A percentile compares a stretch with the other conserved stretches of the same genome.
phyloP scores from a whole-genome alignment of 2,113 vertebrate genomes.

The Rana temporaria region DNA sequence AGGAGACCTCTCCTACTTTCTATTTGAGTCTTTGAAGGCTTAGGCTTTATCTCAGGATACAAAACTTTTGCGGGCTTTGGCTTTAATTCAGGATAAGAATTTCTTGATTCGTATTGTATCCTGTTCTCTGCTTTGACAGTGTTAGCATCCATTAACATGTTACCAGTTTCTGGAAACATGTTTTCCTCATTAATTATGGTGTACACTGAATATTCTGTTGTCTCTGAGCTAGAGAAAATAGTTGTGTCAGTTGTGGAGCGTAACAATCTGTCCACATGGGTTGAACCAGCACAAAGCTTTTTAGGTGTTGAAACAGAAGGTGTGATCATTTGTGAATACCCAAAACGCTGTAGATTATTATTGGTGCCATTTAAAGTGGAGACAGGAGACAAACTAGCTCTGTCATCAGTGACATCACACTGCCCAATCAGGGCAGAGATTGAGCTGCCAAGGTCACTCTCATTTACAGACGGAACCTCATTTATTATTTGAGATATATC shows the following conservation, averaged over 20 bases:
- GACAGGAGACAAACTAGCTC: conserved; percentile 57
- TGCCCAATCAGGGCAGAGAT: conserved; percentile 88
- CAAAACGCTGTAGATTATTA: conserved; percentile 51
- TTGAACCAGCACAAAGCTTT: conserved; percentile 47
- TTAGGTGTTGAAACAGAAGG: conserved; percentile 53
- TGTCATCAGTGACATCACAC: conserved; percentile 74
- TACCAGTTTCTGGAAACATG: conserved; percentile 68
- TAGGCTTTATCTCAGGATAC: conserved; percentile 60
- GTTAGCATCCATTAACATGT: conserved; percentile 64
- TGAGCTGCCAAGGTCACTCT: conserved; percentile 78
- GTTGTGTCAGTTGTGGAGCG: conserved; percentile 62
- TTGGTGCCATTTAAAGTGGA: conserved; percentile 54
- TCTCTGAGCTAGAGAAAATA: conserved; percentile 74
- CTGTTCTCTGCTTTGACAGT: conserved; percentile 58
- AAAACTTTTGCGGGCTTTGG: conserved; percentile 56
- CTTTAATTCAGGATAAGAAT: conserved; percentile 61
- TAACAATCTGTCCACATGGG: conserved; percentile 50
- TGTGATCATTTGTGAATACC: background rate
- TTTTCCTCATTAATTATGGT: conserved; percentile 76
- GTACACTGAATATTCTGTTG: conserved; percentile 72
- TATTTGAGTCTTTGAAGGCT: conserved; percentile 56
- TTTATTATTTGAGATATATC: conserved; percentile 90
- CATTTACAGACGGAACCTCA: conserved; percentile 79
- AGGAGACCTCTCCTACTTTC: conserved; percentile 50
- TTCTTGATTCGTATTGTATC: conserved; percentile 51